Evolutionary conservation across 2,888 invertebrate genomes (phyloP).

Genomic region (Sphaerophoria rueppellii): DNA sequence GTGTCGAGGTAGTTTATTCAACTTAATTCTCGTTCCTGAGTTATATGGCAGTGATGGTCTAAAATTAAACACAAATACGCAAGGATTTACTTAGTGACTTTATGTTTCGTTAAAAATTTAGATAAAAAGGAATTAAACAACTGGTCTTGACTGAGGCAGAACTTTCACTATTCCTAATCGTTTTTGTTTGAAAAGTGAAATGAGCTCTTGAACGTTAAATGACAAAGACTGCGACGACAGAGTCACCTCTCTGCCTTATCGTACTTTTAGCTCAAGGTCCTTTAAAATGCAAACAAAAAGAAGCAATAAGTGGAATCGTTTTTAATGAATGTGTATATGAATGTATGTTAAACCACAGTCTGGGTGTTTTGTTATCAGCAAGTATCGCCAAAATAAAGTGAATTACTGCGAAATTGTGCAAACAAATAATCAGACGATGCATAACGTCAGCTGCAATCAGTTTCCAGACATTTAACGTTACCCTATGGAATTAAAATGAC

Average conservation of each 20-base stretch:
- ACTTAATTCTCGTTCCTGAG: constrained; percentile 30
- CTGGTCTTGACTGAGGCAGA: constrained; percentile 31
- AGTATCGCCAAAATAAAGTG: constrained; percentile 54
- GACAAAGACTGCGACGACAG: constrained; percentile 12
- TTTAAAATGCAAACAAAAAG: constrained; percentile 58
- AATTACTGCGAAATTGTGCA: constrained; percentile 39
- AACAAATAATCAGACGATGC: constrained; percentile 7
- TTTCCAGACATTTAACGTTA: background rate
- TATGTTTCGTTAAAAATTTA: background rate
- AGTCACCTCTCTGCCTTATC: constrained; percentile 64
- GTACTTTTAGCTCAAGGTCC: constrained; percentile 70
- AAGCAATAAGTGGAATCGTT: constrained; percentile 33
- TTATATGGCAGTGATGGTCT: constrained; percentile 56
- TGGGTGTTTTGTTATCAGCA: constrained; percentile 53
- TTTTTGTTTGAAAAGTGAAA: constrained; percentile 55
- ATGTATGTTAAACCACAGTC: constrained; percentile 1
- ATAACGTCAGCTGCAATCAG: constrained; percentile 10
- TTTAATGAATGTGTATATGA: background rate
- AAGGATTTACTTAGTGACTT: background rate
- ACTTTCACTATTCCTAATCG: constrained; percentile 69
- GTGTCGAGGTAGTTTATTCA: constrained; percentile 15
- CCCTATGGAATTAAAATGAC: background rate
- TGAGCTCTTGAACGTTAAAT: constrained; percentile 6
- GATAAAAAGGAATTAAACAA: constrained; percentile 18
- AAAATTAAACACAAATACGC: constrained; percentile 21